A percentile compares a stretch with the other conserved stretches of the same genome.
Conservation (phyloP, 2,888 invertebrate genomes). For the Stegana nigrithorax region DNA sequence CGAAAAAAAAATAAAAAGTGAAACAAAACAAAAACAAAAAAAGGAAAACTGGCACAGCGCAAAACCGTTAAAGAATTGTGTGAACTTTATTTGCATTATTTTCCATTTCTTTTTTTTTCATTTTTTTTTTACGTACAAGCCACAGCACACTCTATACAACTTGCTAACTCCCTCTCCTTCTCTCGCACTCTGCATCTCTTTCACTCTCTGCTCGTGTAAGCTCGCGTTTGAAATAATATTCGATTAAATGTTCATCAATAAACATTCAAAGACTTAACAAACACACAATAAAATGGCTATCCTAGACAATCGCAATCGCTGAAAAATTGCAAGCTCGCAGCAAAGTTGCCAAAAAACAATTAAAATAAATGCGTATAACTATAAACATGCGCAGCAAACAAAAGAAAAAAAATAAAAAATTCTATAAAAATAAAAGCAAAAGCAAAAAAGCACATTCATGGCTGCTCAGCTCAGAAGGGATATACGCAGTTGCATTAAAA, state of each 20-base stretch:
- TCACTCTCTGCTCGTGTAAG: too few relatives aligned
- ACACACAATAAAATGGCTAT: not conserved
- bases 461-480: too few relatives aligned
- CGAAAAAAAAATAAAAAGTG: not conserved
- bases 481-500: too few relatives aligned
- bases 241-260: slow-evolving; percentile 2
- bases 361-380: not conserved
- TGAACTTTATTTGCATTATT: slow-evolving; percentile 51
- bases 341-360: not conserved
- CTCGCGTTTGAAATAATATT: slow-evolving; percentile 17
- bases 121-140: slow-evolving; percentile 30
- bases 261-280: slow-evolving; percentile 10
- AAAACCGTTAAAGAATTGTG: slow-evolving; percentile 43
- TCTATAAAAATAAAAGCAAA: slow-evolving; percentile 16
- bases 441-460: too few relatives aligned
- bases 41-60: slow-evolving; percentile 22
- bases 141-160: too few relatives aligned
- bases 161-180: too few relatives aligned
- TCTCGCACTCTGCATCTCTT: not conserved
- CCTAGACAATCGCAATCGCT: not conserved
- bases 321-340: not conserved
- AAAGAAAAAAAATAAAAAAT: too few relatives aligned
- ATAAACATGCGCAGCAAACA: not conserved
- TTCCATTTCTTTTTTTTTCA: slow-evolving; percentile 29
- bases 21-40: not conserved